Conservation (phyloP, 2,113 vertebrate genomes). For the Sorex fumeus region DNA sequence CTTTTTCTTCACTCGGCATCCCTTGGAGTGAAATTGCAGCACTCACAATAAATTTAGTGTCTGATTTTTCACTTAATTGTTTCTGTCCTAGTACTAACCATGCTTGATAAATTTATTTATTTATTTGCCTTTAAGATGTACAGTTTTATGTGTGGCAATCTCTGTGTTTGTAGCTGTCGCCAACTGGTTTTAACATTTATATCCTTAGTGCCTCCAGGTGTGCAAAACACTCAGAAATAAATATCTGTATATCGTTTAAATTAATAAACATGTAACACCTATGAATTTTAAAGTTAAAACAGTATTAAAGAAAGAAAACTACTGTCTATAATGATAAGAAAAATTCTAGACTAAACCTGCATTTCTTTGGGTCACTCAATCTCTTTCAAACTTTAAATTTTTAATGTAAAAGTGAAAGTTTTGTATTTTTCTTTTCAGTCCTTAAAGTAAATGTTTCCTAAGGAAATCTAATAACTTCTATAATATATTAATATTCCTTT, state of each 20-base stretch:
- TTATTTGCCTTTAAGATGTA: background rate
- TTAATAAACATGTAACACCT: background rate
- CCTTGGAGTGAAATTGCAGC: too few relatives aligned
- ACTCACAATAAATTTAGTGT: background rate
- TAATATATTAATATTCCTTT: background rate
- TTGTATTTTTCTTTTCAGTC: constrained; percentile 6
- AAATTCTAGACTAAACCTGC: background rate
- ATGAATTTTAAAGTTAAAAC: background rate
- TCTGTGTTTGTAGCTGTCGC: background rate
- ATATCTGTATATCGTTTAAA: background rate
- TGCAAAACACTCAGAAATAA: background rate
- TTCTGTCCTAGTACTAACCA: background rate
- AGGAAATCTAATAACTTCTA: background rate
- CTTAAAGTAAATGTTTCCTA: background rate
- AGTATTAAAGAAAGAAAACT: background rate
- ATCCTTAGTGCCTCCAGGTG: background rate
- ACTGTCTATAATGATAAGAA: background rate
- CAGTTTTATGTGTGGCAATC: background rate
- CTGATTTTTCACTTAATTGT: background rate
- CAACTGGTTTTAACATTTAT: background rate
- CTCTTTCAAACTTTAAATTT: constrained; percentile 19
- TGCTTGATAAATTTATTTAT: background rate
- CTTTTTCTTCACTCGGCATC: too few relatives aligned
- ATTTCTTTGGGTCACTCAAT: background rate
- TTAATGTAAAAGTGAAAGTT: background rate